Evolutionary conservation across 2,888 invertebrate genomes (phyloP).

Genomic region (Tenthredo amoena): DNA sequence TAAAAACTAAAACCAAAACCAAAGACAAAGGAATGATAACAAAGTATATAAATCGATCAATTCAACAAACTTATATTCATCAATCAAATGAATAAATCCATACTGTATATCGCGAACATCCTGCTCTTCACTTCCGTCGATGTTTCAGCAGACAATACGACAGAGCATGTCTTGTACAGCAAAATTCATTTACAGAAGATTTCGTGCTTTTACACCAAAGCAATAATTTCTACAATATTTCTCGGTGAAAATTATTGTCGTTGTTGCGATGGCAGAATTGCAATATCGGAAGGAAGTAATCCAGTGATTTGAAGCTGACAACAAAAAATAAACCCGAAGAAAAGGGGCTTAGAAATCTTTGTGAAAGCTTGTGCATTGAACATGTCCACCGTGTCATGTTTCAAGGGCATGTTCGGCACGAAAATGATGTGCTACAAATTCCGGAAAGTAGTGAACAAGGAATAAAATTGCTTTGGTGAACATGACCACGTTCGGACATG

Average conservation of each 20-base stretch:
- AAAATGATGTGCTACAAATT: background rate
- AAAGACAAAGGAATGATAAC: background rate
- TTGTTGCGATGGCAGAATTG: background rate
- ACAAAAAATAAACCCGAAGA: background rate
- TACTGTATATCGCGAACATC: slow-evolving; percentile 1
- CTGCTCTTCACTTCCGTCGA: background rate
- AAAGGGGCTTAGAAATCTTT: background rate
- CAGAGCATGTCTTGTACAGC: background rate
- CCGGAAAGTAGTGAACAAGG: background rate
- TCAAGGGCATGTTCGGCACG: background rate
- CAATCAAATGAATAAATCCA: background rate
- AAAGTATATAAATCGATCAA: background rate
- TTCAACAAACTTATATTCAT: background rate
- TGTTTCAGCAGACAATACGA: background rate
- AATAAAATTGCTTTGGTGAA: background rate
- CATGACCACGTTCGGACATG: background rate
- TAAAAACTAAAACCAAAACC: background rate
- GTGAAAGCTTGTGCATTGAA: background rate
- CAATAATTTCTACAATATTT: background rate
- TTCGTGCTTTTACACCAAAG: background rate
- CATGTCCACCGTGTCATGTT: background rate
- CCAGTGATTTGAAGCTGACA: background rate
- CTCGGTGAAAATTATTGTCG: background rate
- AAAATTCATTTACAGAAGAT: background rate
- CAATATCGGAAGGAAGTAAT: background rate